Evolutionary conservation across 2,797 vertebrate genomes (phyloP), one percentile per base, ranked within the genome.

Genomic region (Sebastiscus tertius): DNA sequence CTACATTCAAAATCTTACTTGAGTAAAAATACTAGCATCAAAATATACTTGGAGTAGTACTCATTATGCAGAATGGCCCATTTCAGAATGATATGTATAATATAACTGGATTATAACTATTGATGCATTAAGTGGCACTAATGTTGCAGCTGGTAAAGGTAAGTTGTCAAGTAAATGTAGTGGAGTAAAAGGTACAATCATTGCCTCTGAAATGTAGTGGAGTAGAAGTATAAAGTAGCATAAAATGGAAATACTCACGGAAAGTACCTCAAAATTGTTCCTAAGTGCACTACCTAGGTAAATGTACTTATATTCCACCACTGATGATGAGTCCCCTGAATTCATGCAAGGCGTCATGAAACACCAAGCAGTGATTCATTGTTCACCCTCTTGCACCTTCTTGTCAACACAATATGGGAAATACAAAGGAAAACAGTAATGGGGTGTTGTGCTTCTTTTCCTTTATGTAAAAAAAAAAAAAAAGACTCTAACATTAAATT

Each of bases 391-490:
- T 86, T 81, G 70, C 72, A 87, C 90, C 42, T 80, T 82, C 78
- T 72, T 82, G 66, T 92, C 64, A 80, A 71, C 42, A 46, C 16
- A 8, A 46, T 46, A 46, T 46, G 42, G 42, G 42, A 46, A 46
- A 46, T 46, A 46, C 79, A 85, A 84, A 79, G 58, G 79, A 87
- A 81, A 92, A 90, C 24, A 84, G 76, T 89, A 80, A 54, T 75
- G 80, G 87, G 75, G 82, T 77, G 39, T 84, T 90, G 88, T 89
- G 83, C 89, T 89, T 85, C 34, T 87, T 90, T 90, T 84, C 58
- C 77, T 91, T 90, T 84, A 82, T 87, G 80, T 93, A 88, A 93
- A 89, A 82, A 90, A 90, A 92, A 54, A 85, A 80, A 72, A 42
- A 1, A 42, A 42, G 39, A 42, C 14, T 31, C 31, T 16, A 42